These are phyloP conservation scores for Machimus atricapillus DNA, from an alignment of 2,888 invertebrate genomes.

Conservation along the genomic window DNA sequence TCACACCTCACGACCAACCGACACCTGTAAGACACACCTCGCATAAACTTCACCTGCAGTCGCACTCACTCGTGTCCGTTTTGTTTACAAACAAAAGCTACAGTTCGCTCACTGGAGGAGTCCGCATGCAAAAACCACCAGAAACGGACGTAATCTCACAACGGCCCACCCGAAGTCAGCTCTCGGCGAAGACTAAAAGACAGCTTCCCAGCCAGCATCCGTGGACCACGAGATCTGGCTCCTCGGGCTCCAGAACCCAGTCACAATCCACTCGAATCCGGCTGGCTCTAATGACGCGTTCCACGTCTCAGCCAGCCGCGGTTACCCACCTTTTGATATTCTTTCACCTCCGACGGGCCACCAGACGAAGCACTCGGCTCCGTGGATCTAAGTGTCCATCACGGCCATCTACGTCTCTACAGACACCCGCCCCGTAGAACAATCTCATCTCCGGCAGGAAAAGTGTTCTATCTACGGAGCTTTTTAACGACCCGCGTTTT, in stretches of 20 bases:
- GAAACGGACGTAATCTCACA: neutral
- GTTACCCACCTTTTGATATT: neutral
- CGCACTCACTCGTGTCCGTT: neutral
- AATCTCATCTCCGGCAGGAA: neutral
- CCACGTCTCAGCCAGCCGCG: slow-evolving; percentile 5
- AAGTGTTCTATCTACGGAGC: neutral
- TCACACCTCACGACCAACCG: slow-evolving; percentile 7
- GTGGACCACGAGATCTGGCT: neutral
- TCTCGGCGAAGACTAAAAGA: slow-evolving; percentile 17
- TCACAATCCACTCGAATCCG: neutral
- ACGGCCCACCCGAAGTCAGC: slow-evolving; percentile 32
- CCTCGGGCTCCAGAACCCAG: neutral
- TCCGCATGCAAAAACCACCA: neutral
- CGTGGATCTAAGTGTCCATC: neutral
- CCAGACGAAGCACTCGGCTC: neutral
- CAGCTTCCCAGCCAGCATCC: neutral
- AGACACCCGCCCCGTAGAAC: neutral
- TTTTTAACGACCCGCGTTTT: neutral
- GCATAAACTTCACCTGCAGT: neutral
- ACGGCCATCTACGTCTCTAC: neutral
- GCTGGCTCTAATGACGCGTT: slow-evolving; percentile 27
- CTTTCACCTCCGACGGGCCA: neutral
- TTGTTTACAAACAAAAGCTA: slow-evolving; percentile 32
- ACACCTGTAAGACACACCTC: neutral
- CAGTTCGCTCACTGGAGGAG: neutral